These are phyloP conservation scores for Astropecten irregularis DNA, from an alignment of 53 echinoderm and acorn worm species.

Conservation along the genomic window DNA sequence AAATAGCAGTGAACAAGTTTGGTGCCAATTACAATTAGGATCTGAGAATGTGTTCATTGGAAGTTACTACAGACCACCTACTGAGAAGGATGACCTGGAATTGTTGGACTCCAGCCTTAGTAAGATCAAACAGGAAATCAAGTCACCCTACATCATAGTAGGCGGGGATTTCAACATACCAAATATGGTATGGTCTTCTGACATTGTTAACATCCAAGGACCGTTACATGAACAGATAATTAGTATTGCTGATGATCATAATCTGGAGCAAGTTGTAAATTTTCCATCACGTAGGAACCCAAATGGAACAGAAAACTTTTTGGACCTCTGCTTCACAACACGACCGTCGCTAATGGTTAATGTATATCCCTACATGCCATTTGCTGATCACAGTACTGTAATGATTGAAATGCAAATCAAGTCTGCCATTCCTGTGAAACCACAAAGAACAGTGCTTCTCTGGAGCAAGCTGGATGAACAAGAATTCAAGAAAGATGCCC, in stretches of 20 bases:
- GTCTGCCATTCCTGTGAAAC: slow-evolving; percentile 6
- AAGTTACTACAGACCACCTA: slow-evolving; percentile 22
- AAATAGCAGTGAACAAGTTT: background rate
- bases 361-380: background rate
- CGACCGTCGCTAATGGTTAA: background rate
- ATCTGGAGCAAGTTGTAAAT: slow-evolving; percentile 45
- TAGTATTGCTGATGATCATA: slow-evolving; percentile 11
- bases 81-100: slow-evolving; percentile 24
- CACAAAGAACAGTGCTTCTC: background rate
- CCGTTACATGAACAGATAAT: slow-evolving; percentile 38
- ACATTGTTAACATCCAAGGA: background rate
- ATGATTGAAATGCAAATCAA: slow-evolving; percentile 13
- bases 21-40: background rate
- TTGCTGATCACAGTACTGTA: slow-evolving; percentile 16
- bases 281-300: slow-evolving; percentile 30
- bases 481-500: slow-evolving; percentile 3
- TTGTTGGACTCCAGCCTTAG: slow-evolving; percentile 7
- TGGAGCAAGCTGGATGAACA: slow-evolving; percentile 30
- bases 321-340: slow-evolving; percentile 46
- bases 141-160: slow-evolving; percentile 26
- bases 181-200: slow-evolving; percentile 26
- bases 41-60: slow-evolving; percentile 25
- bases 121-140: slow-evolving; percentile 40
- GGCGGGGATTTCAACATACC: slow-evolving; percentile 52
- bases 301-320: slow-evolving; percentile 46